Conservation (phyloP, 2,797 vertebrate species). For the Danio kyathit region DNA sequence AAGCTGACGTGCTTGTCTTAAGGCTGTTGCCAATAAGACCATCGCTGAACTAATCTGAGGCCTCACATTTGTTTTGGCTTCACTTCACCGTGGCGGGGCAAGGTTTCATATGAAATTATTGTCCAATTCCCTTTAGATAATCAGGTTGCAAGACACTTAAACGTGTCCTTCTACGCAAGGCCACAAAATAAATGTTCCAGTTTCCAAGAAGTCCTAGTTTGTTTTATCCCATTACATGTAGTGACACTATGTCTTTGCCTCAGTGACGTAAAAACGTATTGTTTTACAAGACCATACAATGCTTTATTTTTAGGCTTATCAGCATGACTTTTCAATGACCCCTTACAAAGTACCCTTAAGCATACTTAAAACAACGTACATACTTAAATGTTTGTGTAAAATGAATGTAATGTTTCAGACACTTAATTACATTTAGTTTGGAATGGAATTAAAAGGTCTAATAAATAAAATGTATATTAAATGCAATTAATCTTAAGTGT, state of each 20-base stretch:
- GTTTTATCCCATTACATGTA: constrained; percentile 41
- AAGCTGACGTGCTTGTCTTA: background rate
- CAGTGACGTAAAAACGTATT: constrained; percentile 29
- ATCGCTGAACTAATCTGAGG: constrained; percentile 32
- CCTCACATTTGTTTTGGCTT: constrained; percentile 34
- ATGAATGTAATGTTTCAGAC: background rate
- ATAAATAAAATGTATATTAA: background rate
- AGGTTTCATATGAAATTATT: constrained; percentile 47
- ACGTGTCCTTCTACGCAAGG: background rate
- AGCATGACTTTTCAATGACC: background rate
- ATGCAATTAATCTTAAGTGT: background rate
- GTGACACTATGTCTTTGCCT: constrained; percentile 18
- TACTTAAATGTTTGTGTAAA: background rate
- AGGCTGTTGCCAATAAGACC: constrained; percentile 43
- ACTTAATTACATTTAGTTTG: background rate
- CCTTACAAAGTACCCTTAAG: background rate
- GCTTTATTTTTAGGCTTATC: constrained; percentile 5
- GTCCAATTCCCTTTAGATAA: constrained; percentile 29
- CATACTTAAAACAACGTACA: background rate
- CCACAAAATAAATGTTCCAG: constrained; percentile 29
- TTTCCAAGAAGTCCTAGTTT: constrained; percentile 32
- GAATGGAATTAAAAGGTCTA: background rate
- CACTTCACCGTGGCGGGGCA: constrained; percentile 11
- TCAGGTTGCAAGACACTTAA: constrained; percentile 42
- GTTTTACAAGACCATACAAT: constrained; percentile 24